Base-by-base conservation (phyloP, 2,113 vertebrate species). In the Pelusios castaneus region DNA sequence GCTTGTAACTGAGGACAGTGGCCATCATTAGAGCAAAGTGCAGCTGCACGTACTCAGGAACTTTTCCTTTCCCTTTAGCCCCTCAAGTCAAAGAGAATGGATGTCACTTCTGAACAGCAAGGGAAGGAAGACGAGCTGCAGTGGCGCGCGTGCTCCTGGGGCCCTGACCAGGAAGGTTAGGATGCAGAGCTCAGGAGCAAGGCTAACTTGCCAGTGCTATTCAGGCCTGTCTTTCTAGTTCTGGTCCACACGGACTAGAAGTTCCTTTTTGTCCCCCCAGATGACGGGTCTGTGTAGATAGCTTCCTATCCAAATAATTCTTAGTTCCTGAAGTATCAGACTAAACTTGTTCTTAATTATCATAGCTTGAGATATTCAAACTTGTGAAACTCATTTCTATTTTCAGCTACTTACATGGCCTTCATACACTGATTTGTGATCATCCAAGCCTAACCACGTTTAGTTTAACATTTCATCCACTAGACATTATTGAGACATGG, bases 21-120 rank as follows among this genome's bases (percentile, higher is more conserved):
- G 6, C 3, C 2, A 93, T 52, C 38, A 47, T 85, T 38, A 86
- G 0, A 80, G 55, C 47, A 91, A 87, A 94, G 51, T 52, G 63
- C 0, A 0, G 43, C 89, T 58, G 55, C 83, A 75, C 79, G 27
- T 52, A 43, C 86, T 60, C 38, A 22, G 1, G 6, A 19, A 58
- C 47, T 47, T 47, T 80, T 45, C 29, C 34, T 80, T 38, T 92
- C 55, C 25, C 76, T 22, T 8, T 7, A n/a, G 25, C 81, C 67
- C 79, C 47, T 13, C 24, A 0, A 0, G 70, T 8, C 1, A 0
- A 16, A 19, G 78, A 85, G 77, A 92, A 6, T 2, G 1, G 45
- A 4, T 67, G 73, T 75, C 3, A 84, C 75, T 81, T 47, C 82
- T 2, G 1, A 94, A 82, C 55, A 84, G 38, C 17, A 51, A 0